Conservation (phyloP, 2,888 invertebrate species). For the Volucella bombylans region DNA sequence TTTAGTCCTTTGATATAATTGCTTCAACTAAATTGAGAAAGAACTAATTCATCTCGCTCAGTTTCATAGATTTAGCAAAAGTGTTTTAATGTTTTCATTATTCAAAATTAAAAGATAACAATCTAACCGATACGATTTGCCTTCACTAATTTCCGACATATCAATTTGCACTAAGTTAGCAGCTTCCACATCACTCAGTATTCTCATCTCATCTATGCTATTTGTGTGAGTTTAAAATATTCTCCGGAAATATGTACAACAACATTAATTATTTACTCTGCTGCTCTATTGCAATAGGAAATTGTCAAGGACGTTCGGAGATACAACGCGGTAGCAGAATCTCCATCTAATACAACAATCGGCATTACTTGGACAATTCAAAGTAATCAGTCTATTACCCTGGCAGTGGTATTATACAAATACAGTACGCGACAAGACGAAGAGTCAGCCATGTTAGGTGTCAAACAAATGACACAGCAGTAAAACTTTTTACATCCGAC, state of each 20-base stretch:
- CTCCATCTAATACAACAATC: slow-evolving; percentile 3
- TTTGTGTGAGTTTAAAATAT: slow-evolving; percentile 11
- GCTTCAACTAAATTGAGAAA: too few species aligned
- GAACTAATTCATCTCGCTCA: too few species aligned
- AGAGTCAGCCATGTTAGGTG: slow-evolving; percentile 7
- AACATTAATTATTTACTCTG: slow-evolving; percentile 48
- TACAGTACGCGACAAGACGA: background rate
- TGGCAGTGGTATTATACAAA: background rate
- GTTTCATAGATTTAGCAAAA: too few species aligned
- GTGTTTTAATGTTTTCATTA: slow-evolving; percentile 47
- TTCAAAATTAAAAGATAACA: slow-evolving; percentile 34
- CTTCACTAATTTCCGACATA: slow-evolving; percentile 57
- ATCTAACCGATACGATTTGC: slow-evolving; percentile 29
- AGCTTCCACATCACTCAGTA: slow-evolving; percentile 38
- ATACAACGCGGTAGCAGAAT: background rate
- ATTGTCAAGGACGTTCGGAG: slow-evolving; percentile 5
- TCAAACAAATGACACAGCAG: slow-evolving; percentile 9
- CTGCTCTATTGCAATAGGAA: background rate
- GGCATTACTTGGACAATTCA: slow-evolving; percentile 40
- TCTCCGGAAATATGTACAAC: slow-evolving; percentile 23
- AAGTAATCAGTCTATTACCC: slow-evolving; percentile 43
- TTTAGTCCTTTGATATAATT: too few species aligned
- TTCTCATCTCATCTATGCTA: background rate
- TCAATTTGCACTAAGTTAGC: slow-evolving; percentile 65
- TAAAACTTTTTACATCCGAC: slow-evolving; percentile 38